Base-by-base conservation (phyloP, 2,888 invertebrate genomes). In the Parnassius mnemosyne region DNA sequence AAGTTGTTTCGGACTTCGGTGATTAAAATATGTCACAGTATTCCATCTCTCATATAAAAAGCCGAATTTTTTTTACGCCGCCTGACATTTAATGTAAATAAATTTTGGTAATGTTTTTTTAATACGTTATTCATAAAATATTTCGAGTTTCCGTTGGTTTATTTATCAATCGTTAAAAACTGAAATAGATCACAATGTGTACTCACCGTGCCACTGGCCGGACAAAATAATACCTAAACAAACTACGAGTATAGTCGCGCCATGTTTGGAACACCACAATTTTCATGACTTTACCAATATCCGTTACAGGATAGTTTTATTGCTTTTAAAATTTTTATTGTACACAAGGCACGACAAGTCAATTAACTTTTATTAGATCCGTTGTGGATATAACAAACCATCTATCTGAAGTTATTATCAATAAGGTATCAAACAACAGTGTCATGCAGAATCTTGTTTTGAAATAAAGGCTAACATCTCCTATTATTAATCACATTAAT, bases 111-210 rank as follows among this genome's bases (percentile, higher is more conserved):
- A 58, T n/a, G 55, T 47, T 52, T 41, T 52, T 41, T 51, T 53
- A 52, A n/a, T 25, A 54, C 25, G 9, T 78, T 78, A 79, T 76
- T 76, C 71, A 66, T 65, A 62, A 65, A 67, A 65, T 64, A 71
- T 67, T 68, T 75, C 71, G 75, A 77, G 66, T 66, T 64, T 67
- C 57, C 65, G 72, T 70, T 65, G 73, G 77, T 81, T 79, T 77
- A 81, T 72, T 69, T 78, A 77, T 76, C 72, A 82, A 83, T 83
- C 81, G 77, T 81, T 83, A 83, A 84, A 57, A 84, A 82, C 81
- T 68, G 73, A 83, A 85, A 84, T 83, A 84, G 79, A 65, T 60
- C 43, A 47, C 60, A 47, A 58, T 59, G 55, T 54, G 41, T 50
- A 47, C 41, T 61, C 63, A 58, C 60, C 52, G 63, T 57, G 53